Percentiles rank a stretch among this genome's conserved stretches.
phyloP scores from a whole-genome alignment of 2,888 invertebrate genomes.

The Globia sparganii region DNA sequence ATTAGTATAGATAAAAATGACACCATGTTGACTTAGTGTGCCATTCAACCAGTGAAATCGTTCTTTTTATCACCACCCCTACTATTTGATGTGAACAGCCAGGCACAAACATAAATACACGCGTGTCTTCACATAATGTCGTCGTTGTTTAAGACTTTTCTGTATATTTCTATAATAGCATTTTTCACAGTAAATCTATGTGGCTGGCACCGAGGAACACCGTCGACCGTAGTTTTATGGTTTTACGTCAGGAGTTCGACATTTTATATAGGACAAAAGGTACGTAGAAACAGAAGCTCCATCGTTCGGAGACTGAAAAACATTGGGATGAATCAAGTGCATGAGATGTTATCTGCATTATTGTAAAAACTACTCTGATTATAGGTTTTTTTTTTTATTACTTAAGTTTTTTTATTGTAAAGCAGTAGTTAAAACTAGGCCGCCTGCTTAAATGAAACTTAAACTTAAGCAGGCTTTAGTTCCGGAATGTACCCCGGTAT shows the following conservation, averaged over 20 bases:
- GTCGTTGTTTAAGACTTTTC: conserved; percentile 15
- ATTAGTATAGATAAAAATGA: not conserved
- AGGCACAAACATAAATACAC: conserved; percentile 26
- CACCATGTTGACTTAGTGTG: not conserved
- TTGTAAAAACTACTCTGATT: not conserved
- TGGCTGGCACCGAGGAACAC: conserved; percentile 48
- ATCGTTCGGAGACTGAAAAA: not conserved
- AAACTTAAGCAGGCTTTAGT: no score
- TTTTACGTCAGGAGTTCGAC: conserved; percentile 35
- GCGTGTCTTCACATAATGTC: conserved; percentile 36
- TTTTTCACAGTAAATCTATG: conserved; percentile 40
- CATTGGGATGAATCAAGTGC: not conserved
- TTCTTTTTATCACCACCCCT: conserved; percentile 24
- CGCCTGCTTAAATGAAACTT: no score
- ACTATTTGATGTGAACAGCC: conserved; percentile 18
- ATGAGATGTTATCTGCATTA: not conserved
- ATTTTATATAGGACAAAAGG: conserved; percentile 21
- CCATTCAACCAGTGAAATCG: conserved; percentile 1
- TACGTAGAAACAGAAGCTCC: not conserved
- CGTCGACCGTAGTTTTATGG: conserved; percentile 29
- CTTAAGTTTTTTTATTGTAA: no score
- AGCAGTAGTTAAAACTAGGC: no score
- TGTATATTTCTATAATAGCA: conserved; percentile 22
- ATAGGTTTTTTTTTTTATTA: not conserved
- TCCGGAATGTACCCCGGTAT: no score